Base-by-base conservation (phyloP, 2,888 invertebrate species). In the Platynereis dumerilii region DNA sequence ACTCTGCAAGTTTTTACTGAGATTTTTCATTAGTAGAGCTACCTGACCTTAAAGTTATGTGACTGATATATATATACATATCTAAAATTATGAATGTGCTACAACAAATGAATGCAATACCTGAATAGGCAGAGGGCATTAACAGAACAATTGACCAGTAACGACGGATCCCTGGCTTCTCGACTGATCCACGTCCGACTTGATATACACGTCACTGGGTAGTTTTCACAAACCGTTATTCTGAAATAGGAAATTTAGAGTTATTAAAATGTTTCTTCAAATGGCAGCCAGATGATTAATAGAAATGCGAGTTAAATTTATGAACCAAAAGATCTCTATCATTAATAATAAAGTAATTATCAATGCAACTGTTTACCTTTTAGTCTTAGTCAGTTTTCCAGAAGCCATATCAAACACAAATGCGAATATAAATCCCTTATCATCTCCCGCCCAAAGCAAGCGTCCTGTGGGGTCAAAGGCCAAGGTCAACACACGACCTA, bases 101-200 rank as follows among this genome's bases (percentile, higher is more conserved):
- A 34, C 34, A 34, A 34, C 12, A 34, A 34, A 34, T 34, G n/a
- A n/a, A n/a, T n/a, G n/a, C n/a, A 48, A 48, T 74, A 87, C 87
- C 86, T 85, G 84, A 89, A 92, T 28, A 93, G 83, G 68, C 89
- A 89, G 15, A 93, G 87, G 34, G 89, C 88, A 86, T 92, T 91
- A 75, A 91, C 88, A 7, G 91, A 89, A 75, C 90, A 90, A 85
- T 91, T 93, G 69, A 91, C 91, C 24, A 94, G 87, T 64, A 94
- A 85, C 56, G 90, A 90, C 44, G 92, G 92, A 79, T 89, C 88
- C 26, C 88, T 85, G 17, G 88, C 87, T 82, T 92, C 92, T 2
- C 92, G 85, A 76, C 91, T 92, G 63, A 92, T 89, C 92, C 92
- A 93, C 10, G 91, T 90, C 78, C 91, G 87, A 86, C 91, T 91